phyloP scores from a whole-genome alignment of 2,888 invertebrate species.

The Drosophila paranaensis region DNA sequence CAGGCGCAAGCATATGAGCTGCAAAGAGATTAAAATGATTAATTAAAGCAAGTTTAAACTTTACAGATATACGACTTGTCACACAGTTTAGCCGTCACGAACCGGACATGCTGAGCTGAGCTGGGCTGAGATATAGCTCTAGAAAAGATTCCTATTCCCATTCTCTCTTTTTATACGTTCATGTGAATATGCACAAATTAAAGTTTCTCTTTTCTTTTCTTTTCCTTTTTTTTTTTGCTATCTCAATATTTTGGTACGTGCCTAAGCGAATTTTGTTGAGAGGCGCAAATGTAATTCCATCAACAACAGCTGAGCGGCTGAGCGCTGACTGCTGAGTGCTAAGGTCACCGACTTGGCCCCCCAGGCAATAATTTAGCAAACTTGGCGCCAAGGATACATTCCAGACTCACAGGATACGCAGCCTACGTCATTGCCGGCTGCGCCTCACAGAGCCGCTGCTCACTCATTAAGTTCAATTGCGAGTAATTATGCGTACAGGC shows the following conservation, averaged over 20 bases:
- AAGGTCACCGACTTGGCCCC: constrained; percentile 51
- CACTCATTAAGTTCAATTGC: constrained; percentile 59
- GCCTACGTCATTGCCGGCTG: constrained; percentile 14
- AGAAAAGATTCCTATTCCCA: neutral
- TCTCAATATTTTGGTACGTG: constrained; percentile 49
- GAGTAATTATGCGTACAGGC: constrained; percentile 38
- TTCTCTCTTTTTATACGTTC: constrained; percentile 5
- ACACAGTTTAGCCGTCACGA: constrained; percentile 31
- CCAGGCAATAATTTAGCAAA: constrained; percentile 59
- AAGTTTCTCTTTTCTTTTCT: constrained; percentile 11
- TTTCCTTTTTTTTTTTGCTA: neutral
- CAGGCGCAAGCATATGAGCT: constrained; percentile 93
- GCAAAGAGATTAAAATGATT: constrained; percentile 74
- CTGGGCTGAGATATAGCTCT: constrained; percentile 1
- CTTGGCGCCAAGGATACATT: constrained; percentile 49
- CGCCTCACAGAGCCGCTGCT: constrained; percentile 35
- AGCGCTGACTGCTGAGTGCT: constrained; percentile 50
- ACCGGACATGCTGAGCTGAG: constrained; percentile 3
- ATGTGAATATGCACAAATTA: constrained; percentile 13
- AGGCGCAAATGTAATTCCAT: constrained; percentile 15
- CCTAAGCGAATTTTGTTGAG: constrained; percentile 32
- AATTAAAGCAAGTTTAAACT: constrained; percentile 29
- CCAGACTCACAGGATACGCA: constrained; percentile 10
- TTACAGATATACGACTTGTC: neutral
- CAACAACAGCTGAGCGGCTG: constrained; percentile 44